Percentiles rank a stretch among this genome's conserved stretches.
phyloP scores from a whole-genome alignment of 1,140 invertebrate genomes.

The Phortica variegata region DNA sequence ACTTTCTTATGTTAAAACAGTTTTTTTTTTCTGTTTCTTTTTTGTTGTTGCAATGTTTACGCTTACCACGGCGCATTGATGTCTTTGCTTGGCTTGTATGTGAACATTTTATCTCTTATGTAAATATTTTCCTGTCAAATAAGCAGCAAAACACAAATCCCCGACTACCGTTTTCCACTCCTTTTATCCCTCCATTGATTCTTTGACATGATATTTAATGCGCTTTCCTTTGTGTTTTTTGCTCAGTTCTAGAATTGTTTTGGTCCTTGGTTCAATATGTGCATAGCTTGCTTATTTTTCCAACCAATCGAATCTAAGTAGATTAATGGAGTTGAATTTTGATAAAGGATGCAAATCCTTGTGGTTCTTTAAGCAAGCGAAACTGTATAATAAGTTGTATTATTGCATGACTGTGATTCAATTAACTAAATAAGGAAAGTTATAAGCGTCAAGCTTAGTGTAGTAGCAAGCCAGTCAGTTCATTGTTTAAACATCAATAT shows the following conservation, averaged over 20 bases:
- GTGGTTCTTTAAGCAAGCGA: no score
- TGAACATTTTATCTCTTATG: slow-evolving; percentile 42
- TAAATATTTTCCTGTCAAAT: slow-evolving; percentile 27
- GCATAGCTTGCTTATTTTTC: no score
- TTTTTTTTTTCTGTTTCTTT: neutral
- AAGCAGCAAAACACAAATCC: neutral
- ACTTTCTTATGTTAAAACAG: neutral
- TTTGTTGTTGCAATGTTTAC: neutral
- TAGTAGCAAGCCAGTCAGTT: no score
- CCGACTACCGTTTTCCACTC: neutral
- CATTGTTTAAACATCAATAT: no score
- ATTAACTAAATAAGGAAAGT: no score
- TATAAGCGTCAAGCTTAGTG: no score
- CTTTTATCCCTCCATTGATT: slow-evolving; percentile 30
- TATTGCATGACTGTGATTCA: no score
- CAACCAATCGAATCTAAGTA: no score
- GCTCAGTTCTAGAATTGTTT: neutral
- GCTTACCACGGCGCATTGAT: neutral
- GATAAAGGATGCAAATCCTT: no score
- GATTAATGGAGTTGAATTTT: no score
- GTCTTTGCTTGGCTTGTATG: neutral
- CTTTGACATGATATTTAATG: slow-evolving; percentile 53
- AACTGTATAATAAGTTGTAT: no score
- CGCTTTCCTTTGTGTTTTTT: slow-evolving; percentile 17
- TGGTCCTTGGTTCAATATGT: no score